These are phyloP conservation scores for Protobothrops flavoviridis DNA, from an alignment of 2,113 vertebrate genomes.

Conservation along the genomic window DNA sequence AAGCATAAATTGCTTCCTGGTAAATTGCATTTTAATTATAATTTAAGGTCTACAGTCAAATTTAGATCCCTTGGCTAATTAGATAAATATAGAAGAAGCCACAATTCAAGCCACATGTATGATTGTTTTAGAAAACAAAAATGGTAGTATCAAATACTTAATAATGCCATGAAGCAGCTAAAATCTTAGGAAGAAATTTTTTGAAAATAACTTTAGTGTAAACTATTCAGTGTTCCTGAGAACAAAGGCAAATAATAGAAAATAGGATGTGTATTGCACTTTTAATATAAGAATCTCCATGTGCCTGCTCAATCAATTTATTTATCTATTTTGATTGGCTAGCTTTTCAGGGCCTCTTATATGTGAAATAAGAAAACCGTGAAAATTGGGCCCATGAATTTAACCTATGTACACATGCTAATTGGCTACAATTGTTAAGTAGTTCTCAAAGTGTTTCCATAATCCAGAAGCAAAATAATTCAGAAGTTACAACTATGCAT, in stretches of 20 bases:
- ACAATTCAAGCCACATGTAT: background rate
- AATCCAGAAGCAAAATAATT: background rate
- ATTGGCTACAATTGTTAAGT: background rate
- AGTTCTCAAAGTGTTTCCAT: no score
- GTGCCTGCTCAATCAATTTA: background rate
- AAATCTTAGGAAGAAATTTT: background rate
- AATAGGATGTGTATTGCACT: background rate
- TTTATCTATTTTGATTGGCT: background rate
- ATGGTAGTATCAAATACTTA: background rate
- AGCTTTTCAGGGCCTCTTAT: background rate
- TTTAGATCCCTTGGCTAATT: background rate
- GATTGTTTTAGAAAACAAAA: background rate
- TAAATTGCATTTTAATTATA: background rate
- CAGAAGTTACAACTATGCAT: background rate
- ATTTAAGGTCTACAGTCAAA: background rate
- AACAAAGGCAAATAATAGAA: background rate
- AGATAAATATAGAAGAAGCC: no score
- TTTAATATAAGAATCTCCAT: background rate
- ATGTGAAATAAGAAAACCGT: background rate
- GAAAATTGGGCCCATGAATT: background rate
- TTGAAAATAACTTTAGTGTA: background rate
- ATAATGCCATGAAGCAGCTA: background rate
- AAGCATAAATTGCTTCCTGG: background rate
- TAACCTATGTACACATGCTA: background rate
- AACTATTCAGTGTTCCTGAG: background rate